Conservation (phyloP, 1,140 invertebrate species). For the Halictus rubicundus region DNA sequence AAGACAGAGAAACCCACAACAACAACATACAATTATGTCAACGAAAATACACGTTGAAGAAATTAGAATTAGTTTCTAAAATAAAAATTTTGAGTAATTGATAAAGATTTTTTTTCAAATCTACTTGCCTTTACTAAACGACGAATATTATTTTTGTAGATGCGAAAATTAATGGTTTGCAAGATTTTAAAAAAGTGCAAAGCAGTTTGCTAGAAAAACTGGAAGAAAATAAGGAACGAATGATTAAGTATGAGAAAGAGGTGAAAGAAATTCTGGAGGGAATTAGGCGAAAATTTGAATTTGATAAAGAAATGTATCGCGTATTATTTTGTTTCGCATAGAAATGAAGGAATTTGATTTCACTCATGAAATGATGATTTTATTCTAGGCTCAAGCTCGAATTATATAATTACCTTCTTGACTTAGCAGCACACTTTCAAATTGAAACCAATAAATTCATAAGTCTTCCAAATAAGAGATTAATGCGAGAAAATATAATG, state of each 20-base stretch:
- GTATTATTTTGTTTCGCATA: neutral
- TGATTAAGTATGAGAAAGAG: slow-evolving; percentile 57
- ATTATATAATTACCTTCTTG: slow-evolving; percentile 64
- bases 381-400: slow-evolving; percentile 69
- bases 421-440: slow-evolving; percentile 65
- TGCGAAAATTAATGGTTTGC: slow-evolving; percentile 68
- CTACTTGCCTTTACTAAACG: neutral
- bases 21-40: slow-evolving; percentile 55
- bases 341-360: neutral
- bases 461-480: slow-evolving; percentile 55
- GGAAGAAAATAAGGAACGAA: slow-evolving; percentile 34
- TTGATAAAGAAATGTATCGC: slow-evolving; percentile 69
- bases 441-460: slow-evolving; percentile 55
- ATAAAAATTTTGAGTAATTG: slow-evolving; percentile 70
- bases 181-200: slow-evolving; percentile 69
- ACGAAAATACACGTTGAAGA: slow-evolving; percentile 63
- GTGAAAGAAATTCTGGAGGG: slow-evolving; percentile 45
- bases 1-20: slow-evolving; percentile 58
- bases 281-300: slow-evolving; percentile 62
- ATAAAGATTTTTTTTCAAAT: neutral
- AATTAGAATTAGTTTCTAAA: slow-evolving; percentile 58
- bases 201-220: slow-evolving; percentile 59
- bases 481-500: slow-evolving; percentile 72
- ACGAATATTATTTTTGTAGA: slow-evolving; percentile 52
- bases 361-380: slow-evolving; percentile 2